phyloP scores from a whole-genome alignment of 2,888 invertebrate species.

The Syritta pipiens region DNA sequence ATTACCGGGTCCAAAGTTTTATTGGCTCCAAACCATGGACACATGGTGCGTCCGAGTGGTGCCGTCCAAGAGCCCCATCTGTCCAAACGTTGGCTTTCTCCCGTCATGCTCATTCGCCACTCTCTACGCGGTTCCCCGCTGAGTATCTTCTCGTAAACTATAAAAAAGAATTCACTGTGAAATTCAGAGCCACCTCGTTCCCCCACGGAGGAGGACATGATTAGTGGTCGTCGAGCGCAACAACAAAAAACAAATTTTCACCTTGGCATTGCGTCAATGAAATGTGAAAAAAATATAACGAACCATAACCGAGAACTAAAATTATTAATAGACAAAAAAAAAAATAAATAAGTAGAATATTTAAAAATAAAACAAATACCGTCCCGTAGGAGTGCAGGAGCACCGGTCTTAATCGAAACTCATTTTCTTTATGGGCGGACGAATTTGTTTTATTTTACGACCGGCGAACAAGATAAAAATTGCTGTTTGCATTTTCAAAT shows the following conservation, averaged over 20 bases:
- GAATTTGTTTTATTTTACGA: slow-evolving; percentile 28
- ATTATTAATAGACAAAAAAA: slow-evolving; percentile 29
- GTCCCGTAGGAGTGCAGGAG: slow-evolving; percentile 5
- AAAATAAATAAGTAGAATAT: slow-evolving; percentile 9
- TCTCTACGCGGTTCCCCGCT: too few relatives aligned
- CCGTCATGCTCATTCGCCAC: too few relatives aligned
- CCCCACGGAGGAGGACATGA: slow-evolving; percentile 51
- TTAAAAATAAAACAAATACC: not conserved
- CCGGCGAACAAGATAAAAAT: slow-evolving; percentile 15
- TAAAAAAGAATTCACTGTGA: too few relatives aligned
- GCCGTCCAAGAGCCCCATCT: too few relatives aligned
- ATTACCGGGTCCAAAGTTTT: too few relatives aligned
- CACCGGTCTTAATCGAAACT: slow-evolving; percentile 4
- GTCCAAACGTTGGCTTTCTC: too few relatives aligned
- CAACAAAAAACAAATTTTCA: slow-evolving; percentile 42
- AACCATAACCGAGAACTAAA: slow-evolving; percentile 7
- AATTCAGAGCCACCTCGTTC: too few relatives aligned
- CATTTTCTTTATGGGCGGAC: slow-evolving; percentile 2
- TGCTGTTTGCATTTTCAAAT: slow-evolving; percentile 13
- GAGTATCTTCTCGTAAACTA: too few relatives aligned
- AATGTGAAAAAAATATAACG: slow-evolving; percentile 28
- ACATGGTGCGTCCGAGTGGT: too few relatives aligned
- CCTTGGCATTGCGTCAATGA: slow-evolving; percentile 65
- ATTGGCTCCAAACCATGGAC: too few relatives aligned
- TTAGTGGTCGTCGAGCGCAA: slow-evolving; percentile 1